Base-by-base conservation (phyloP, 2,797 vertebrate species). In the Gila robusta region DNA sequence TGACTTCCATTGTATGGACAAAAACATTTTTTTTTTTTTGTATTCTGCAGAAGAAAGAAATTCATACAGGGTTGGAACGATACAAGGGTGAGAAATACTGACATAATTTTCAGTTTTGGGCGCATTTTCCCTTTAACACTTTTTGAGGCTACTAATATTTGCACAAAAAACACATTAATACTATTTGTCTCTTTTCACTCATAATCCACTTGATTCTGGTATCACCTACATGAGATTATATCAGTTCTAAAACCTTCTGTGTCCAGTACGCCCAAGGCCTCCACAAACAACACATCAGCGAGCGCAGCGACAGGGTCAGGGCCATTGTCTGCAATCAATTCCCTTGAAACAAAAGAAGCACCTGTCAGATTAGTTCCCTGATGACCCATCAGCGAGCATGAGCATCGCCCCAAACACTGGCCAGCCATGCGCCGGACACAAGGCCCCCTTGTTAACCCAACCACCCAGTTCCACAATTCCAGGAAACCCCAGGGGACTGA, bases 391-490 rank as follows among this genome's bases (percentile, higher is more conserved):
- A 88, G 70, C 52, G 47, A 86, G 84, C 56, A 69, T 8, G 28
- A 81, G 56, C 6, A 62, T 59, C 78, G 37, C 88, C 83, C 62
- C 83, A 82, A 90, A 89, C 87, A 94, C 93, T 94, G 90, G 90
- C 93, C 92, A 93, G 94, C 96, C 94, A 94, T 96, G 95, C 91
- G 95, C 95, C 95, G 93, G 96, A 95, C 96, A 97, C 96, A 97
- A 95, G 96, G 95, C 95, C 94, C 90, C 94, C 95, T 96, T 96
- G 96, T 96, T 95, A 94, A 87, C 74, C 92, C 91, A 90, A 91
- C 91, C 93, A 91, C 91, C 92, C 93, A 93, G 91, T 91, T 84
- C 83, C 84, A 83, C 67, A 78, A 87, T 91, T 89, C 76, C 84
- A 88, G 85, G 81, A 87, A 88, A 90, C 87, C 81, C 90, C 52